Base-by-base conservation (phyloP, 2,113 vertebrate species). In the Zingel zingel region DNA sequence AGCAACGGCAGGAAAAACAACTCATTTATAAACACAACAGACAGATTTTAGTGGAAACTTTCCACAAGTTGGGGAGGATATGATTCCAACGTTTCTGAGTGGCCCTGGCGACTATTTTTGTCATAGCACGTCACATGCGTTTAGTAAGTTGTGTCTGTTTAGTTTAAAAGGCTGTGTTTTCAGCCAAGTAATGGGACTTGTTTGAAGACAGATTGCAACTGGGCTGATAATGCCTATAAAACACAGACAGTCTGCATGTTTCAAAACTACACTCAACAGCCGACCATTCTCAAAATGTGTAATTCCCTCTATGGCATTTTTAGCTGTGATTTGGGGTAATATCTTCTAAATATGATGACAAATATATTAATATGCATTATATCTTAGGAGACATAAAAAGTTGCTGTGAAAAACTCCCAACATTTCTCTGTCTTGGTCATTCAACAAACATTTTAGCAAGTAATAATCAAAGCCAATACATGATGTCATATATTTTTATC, bases 401-500 rank as follows among this genome's bases (percentile, higher is more conserved):
- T n/a, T 33, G 0, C 51, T 16, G 58, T 59, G 25, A 61, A n/a
- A 79, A 65, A 61, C 68, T 27, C 23, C 68, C 4, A 36, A 36
- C 36, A 18, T 59, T 47, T 6, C 2, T 23, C 19, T 4, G 2
- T 27, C 21, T 54, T 3, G 19, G 30, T 61, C 61, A 30, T 64
- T 58, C 43, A n/a, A 18, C 25, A 48, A 56, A 54, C 43, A 54
- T 74, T 54, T 47, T 10, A 82, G 43, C 5, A 13, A 30, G 9
- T 53, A 27, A 43, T 66, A 61, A 54, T 63, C 21, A 19, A 58
- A 74, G 75, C 67, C 39, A 80, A 65, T 4, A 36, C 14, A 21
- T 87, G 82, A 86, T 36, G 81, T 87, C 82, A 90, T n/a, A 2
- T 59, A 16, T 83, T 18, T 53, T 74, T 74, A 83, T 68, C 77